Conservation (phyloP, 2,888 invertebrate genomes). For the Adineta ricciae region DNA sequence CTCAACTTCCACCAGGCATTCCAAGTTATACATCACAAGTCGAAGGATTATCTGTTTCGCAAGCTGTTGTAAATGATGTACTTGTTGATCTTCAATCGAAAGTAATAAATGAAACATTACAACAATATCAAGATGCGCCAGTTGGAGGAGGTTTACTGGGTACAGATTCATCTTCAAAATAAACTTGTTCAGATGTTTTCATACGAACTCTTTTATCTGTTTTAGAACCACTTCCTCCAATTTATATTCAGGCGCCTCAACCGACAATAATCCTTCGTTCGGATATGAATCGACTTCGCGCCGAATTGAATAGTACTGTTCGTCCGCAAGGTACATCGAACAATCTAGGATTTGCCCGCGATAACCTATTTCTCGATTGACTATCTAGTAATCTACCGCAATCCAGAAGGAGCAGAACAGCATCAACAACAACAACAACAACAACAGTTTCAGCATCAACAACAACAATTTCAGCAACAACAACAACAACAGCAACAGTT, state of each 20-base stretch:
- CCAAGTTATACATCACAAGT: neutral
- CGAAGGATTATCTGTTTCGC: neutral
- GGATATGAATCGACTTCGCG: neutral
- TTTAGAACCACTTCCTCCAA: constrained; percentile 22
- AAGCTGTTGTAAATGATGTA: neutral
- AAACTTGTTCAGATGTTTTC: neutral
- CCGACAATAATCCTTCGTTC: constrained; percentile 32
- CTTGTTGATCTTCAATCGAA: neutral
- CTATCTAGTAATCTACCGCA: neutral
- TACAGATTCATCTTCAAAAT: neutral
- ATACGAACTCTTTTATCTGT: too few relatives aligned
- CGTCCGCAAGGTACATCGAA: neutral
- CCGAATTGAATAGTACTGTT: neutral
- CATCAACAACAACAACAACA: neutral
- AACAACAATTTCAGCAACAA: too few relatives aligned
- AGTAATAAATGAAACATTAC: neutral
- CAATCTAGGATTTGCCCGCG: neutral
- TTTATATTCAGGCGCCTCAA: constrained; percentile 33
- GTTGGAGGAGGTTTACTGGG: neutral
- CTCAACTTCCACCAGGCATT: neutral
- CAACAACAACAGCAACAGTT: too few relatives aligned
- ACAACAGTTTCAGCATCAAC: too few relatives aligned
- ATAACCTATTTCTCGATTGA: neutral
- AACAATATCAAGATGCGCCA: neutral
- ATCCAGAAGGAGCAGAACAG: neutral